A percentile compares a stretch with the other conserved stretches of the same genome.
Evolutionary conservation across 2,113 vertebrate genomes (phyloP).

Genomic region (Sus scrofa): DNA sequence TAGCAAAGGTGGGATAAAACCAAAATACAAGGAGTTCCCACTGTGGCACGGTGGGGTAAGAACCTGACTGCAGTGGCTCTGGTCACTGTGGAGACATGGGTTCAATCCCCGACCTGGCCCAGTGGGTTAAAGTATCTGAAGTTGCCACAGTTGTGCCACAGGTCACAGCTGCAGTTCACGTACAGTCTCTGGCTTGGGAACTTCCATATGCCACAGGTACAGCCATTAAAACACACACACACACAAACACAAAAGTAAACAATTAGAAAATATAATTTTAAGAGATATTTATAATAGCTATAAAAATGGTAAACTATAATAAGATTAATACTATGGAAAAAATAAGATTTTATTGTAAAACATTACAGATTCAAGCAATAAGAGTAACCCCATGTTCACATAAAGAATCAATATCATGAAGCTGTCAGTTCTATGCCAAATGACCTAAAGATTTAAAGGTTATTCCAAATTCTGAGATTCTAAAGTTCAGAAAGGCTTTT

Average conservation of each 20-base stretch:
- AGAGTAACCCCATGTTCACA: background rate
- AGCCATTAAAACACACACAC: no score
- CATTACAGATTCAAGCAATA: background rate
- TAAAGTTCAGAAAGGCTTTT: background rate
- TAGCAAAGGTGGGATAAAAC: background rate
- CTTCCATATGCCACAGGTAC: no score
- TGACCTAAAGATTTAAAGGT: background rate
- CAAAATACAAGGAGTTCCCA: background rate
- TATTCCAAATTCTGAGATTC: background rate
- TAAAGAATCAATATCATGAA: background rate
- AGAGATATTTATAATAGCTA: background rate
- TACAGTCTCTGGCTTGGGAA: no score
- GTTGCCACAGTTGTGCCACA: no score
- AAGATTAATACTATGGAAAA: background rate
- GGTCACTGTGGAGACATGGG: no score
- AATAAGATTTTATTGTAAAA: background rate
- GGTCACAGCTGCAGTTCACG: no score
- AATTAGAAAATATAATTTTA: slow-evolving; percentile 5
- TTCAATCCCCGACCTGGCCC: no score
- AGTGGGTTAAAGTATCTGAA: no score
- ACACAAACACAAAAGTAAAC: background rate
- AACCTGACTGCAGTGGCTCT: no score
- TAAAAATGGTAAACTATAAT: background rate
- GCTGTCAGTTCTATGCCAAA: background rate
- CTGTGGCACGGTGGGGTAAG: no score